Conservation (phyloP, 1,140 invertebrate species). For the Chymomyza costata region DNA sequence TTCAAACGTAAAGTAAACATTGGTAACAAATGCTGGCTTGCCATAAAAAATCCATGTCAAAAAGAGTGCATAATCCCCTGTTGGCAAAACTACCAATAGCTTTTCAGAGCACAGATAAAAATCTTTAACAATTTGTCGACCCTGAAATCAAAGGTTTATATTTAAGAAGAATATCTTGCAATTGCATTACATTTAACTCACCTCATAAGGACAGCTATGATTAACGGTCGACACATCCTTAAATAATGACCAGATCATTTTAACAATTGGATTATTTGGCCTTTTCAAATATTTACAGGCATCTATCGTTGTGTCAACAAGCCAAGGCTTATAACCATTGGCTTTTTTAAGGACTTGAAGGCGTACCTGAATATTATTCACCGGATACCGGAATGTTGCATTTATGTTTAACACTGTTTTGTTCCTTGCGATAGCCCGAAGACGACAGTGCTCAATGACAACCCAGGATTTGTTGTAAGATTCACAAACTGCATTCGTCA, state of each 20-base stretch:
- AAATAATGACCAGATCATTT: conserved; percentile 5
- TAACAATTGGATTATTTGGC: conserved; percentile 3
- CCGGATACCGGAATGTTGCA: not conserved
- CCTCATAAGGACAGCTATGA: conserved; percentile 26
- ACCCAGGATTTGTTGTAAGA: conserved; percentile 13
- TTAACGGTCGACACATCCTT: conserved; percentile 11
- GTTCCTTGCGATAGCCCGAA: conserved; percentile 14
- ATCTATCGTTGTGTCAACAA: conserved; percentile 12
- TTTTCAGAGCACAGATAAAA: conserved; percentile 15
- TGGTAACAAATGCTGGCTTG: not conserved
- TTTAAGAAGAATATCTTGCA: too few species aligned
- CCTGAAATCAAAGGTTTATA: not conserved
- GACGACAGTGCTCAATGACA: conserved; percentile 8
- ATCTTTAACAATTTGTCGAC: conserved; percentile 2
- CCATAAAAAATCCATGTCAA: not conserved
- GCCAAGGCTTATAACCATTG: conserved; percentile 14
- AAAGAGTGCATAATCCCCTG: conserved; percentile 13
- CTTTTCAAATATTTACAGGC: conserved; percentile 22
- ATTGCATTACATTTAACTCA: conserved; percentile 2
- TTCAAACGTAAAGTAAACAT: conserved; percentile 4
- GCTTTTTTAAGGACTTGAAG: conserved; percentile 6
- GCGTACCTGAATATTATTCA: not conserved
- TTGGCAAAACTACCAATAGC: conserved; percentile 8
- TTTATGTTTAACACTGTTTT: conserved; percentile 12
- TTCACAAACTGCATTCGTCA: conserved; percentile 30